Evolutionary conservation across 2,113 vertebrate genomes (phyloP).

Genomic region (Salvelinus fontinalis): DNA sequence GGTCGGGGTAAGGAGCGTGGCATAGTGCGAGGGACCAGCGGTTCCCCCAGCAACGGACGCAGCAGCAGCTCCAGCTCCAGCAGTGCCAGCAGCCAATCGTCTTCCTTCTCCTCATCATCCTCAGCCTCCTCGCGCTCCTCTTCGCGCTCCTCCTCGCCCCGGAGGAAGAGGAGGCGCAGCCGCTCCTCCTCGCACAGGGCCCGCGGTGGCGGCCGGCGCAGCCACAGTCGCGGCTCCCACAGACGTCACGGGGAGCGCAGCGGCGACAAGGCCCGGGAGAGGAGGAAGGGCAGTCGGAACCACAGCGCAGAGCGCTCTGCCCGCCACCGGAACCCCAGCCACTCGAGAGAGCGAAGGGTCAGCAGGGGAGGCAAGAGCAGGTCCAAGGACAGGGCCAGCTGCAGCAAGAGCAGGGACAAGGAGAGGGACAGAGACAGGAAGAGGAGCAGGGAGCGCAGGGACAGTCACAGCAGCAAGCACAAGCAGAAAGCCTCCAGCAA

Average conservation of each 20-base stretch:
- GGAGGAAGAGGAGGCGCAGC: constrained; percentile 66
- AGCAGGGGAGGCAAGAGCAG: constrained; percentile 80
- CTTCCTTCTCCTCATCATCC: constrained; percentile 87
- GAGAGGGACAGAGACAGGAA: constrained; percentile 75
- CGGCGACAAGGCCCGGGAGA: constrained; percentile 81
- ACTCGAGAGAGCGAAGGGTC: constrained; percentile 69
- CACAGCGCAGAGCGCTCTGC: constrained; percentile 74
- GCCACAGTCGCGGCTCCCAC: constrained; percentile 83
- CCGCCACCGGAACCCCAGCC: constrained; percentile 79
- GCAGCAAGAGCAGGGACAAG: constrained; percentile 77
- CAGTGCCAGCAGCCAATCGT: constrained; percentile 84
- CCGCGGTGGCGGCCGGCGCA: constrained; percentile 77
- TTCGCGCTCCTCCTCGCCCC: constrained; percentile 85
- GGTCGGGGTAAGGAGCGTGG: constrained; percentile 81
- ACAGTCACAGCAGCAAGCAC: constrained; percentile 82
- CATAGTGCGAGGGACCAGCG: constrained; percentile 71
- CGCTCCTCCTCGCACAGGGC: constrained; percentile 87
- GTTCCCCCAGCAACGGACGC: constrained; percentile 79
- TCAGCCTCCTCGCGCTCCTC: constrained; percentile 89
- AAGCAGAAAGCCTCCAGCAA: constrained; percentile 88
- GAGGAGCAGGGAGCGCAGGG: constrained; percentile 73
- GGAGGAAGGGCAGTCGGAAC: constrained; percentile 77
- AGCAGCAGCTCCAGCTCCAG: constrained; percentile 87
- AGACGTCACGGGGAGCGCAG: constrained; percentile 76
- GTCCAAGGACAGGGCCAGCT: constrained; percentile 81